Evolutionary conservation across 2,113 vertebrate species (phyloP).

Genomic region (Antidorcas marsupialis): DNA sequence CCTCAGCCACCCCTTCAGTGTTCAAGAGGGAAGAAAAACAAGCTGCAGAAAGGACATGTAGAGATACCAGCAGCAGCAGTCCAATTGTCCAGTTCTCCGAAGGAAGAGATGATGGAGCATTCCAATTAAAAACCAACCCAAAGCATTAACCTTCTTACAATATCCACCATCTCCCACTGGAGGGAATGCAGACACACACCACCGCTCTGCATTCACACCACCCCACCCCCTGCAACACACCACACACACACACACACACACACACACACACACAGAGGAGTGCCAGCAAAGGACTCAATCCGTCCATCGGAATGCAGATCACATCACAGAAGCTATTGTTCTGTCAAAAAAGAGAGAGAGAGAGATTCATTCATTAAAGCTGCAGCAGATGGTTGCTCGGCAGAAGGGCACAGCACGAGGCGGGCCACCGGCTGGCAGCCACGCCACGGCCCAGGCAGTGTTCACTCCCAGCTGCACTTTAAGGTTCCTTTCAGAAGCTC

Average conservation of each 20-base stretch:
- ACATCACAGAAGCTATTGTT: slow-evolving; percentile 79
- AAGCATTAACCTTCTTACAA: background rate
- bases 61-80: background rate
- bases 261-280: background rate
- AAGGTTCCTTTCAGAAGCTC: slow-evolving; percentile 47
- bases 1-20: background rate
- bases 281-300: slow-evolving; percentile 21
- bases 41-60: background rate
- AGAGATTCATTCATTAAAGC: slow-evolving; percentile 77
- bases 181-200: background rate
- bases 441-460: slow-evolving; percentile 36
- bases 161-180: background rate
- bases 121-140: background rate
- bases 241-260: background rate
- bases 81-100: background rate
- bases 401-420: slow-evolving; percentile 72
- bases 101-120: background rate
- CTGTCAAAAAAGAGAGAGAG: slow-evolving; percentile 46
- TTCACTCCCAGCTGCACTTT: slow-evolving; percentile 56
- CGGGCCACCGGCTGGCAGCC: slow-evolving; percentile 71
- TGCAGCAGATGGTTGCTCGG: slow-evolving; percentile 80
- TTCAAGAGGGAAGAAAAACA: background rate
- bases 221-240: background rate
- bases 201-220: background rate
- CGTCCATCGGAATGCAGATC: slow-evolving; percentile 70